Evolutionary conservation across 2,888 invertebrate genomes (phyloP).

Genomic region (Agrochola litura): DNA sequence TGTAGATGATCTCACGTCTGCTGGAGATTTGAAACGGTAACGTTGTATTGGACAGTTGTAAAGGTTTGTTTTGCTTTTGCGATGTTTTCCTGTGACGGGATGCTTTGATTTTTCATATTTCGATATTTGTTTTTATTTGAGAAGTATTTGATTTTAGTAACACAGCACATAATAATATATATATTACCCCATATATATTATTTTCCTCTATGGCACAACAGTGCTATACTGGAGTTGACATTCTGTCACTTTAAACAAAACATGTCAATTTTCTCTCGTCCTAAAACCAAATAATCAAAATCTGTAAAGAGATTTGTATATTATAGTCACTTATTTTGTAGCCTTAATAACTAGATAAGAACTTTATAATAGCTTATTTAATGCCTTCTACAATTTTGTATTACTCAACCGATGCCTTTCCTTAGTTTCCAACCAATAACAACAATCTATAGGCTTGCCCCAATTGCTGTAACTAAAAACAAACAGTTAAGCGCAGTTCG

Average conservation of each 20-base stretch:
- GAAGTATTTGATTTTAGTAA: background rate
- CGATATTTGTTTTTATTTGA: background rate
- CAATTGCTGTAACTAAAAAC: constrained; percentile 49
- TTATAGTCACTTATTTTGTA: background rate
- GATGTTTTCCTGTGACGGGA: background rate
- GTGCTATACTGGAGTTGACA: background rate
- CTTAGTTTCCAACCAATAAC: constrained; percentile 1
- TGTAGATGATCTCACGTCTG: constrained; percentile 35
- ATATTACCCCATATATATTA: too few relatives aligned
- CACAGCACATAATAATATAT: too few relatives aligned
- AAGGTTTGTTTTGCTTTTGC: background rate
- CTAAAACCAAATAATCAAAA: background rate
- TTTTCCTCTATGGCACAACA: too few relatives aligned
- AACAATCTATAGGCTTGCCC: constrained; percentile 25
- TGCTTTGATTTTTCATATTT: background rate
- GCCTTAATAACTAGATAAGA: background rate
- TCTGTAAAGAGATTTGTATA: background rate
- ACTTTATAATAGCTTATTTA: background rate
- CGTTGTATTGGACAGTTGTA: constrained; percentile 5
- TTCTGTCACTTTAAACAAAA: background rate
- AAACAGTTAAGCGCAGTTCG: constrained; percentile 18
- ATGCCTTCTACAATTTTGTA: background rate
- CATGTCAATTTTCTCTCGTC: background rate
- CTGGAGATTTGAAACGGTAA: constrained; percentile 12
- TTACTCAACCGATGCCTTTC: background rate